Percentiles rank a stretch among this genome's conserved stretches.
These are phyloP conservation scores for Psammodynastes pulverulentus DNA, from an alignment of 2,113 vertebrate genomes.

Conservation along the genomic window DNA sequence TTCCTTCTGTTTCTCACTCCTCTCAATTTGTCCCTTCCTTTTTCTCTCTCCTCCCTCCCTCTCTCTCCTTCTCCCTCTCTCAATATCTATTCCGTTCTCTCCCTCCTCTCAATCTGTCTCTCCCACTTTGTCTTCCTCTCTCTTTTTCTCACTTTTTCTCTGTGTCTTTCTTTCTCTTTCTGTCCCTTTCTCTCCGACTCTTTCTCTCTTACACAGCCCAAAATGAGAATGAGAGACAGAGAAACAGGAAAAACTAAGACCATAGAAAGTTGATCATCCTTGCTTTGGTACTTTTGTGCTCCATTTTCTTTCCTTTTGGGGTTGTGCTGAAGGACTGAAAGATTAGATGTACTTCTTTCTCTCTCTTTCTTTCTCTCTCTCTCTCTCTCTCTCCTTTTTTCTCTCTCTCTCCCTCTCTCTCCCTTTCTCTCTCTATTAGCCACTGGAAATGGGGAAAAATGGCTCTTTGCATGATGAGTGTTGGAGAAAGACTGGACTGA, in stretches of 20 bases:
- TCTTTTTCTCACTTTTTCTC: too few relatives aligned
- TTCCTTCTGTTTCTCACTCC: too few relatives aligned
- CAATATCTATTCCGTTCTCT: neutral
- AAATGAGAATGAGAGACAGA: neutral
- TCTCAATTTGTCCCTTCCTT: too few relatives aligned
- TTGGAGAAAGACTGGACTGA: neutral
- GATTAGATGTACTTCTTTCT: neutral
- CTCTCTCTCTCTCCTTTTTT: neutral
- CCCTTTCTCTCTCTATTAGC: too few relatives aligned
- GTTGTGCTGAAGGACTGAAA: neutral
- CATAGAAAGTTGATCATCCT: neutral
- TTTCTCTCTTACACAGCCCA: neutral
- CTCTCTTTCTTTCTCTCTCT: too few relatives aligned
- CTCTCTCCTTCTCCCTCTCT: too few relatives aligned
- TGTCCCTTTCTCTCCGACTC: neutral
- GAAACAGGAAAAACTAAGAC: neutral
- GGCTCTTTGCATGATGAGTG: neutral
- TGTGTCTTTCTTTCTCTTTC: too few relatives aligned
- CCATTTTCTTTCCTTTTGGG: neutral
- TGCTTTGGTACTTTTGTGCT: neutral
- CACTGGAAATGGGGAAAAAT: neutral
- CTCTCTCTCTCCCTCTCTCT: too few relatives aligned
- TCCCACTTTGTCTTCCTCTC: neutral
- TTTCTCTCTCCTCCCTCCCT: too few relatives aligned
- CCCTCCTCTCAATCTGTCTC: neutral